Base-by-base conservation (phyloP, 1,140 invertebrate species). In the Lepidurus arcticus region DNA sequence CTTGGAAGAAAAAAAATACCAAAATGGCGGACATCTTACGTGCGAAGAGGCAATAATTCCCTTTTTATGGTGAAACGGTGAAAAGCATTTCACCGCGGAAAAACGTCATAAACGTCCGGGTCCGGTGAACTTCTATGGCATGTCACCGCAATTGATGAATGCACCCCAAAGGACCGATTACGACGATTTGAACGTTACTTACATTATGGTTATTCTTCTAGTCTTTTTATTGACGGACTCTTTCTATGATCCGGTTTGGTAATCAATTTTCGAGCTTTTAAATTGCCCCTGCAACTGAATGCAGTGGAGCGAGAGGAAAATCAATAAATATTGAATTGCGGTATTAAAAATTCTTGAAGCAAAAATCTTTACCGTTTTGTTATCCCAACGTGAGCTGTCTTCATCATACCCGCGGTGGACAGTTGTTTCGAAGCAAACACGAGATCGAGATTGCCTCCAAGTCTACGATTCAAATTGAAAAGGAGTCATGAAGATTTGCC, bases 231-330 rank as follows among this genome's bases (percentile, higher is more conserved):
- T 65, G 53, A 65, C 53, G n/a, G 21, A 13, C 53, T 1, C 53
- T 65, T 65, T 21, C 1, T 65, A 65, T 65, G 53, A 65, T 13
- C 21, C 21, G n/a, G 0, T 65, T n/a, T 21, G 21, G 16, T 16
- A 65, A 65, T 65, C 53, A 65, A 65, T 65, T 65, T 34, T 65
- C 16, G 53, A 65, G 53, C 53, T 65, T 21, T 65, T 65, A 16
- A 65, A 65, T 65, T 65, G 53, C 53, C 16, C 21, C 45, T 65
- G 6, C 53, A n/a, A 65, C 16, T n/a, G 21, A 10, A 21, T n/a
- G 16, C 53, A 65, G 16, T 21, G 16, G 16, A 13, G 53, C 53
- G 21, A n/a, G 53, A 65, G 53, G 53, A 11, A 65, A 65, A 65
- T 65, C 53, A 65, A 65, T 65, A 65, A 65, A 21, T 21, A 65